Percentiles rank a stretch among this genome's conserved stretches.
Evolutionary conservation across 2,888 invertebrate genomes (phyloP).

Genomic region (Oxytorus armatus): DNA sequence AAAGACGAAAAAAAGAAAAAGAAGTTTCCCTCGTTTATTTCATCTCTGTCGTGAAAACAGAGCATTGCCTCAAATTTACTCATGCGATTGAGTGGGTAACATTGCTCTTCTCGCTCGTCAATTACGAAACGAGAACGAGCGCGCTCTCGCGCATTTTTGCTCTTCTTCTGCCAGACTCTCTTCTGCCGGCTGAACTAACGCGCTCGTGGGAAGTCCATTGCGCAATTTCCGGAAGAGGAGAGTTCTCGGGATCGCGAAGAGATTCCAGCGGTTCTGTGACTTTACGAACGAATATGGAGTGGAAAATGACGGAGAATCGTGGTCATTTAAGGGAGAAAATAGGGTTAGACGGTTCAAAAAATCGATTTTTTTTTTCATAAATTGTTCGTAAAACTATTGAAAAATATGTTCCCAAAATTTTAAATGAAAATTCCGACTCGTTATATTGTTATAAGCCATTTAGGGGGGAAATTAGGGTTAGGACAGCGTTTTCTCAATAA

Average conservation of each 20-base stretch:
- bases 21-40: constrained; percentile 6
- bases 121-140: constrained; percentile 72
- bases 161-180: constrained; percentile 5
- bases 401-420: no score
- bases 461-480: no score
- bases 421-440: no score
- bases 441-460: no score
- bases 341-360: no score
- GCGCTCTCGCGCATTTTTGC: constrained; percentile 1
- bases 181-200: constrained; percentile 21
- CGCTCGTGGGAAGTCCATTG: constrained; percentile 67
- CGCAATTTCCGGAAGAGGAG: constrained; percentile 72
- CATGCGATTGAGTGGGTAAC: constrained; percentile 71
- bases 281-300: neutral
- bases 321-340: no score
- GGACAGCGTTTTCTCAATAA: no score
- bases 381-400: no score
- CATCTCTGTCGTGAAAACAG: constrained; percentile 15
- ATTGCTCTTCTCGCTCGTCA: constrained; percentile 74
- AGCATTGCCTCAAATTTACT: constrained; percentile 31
- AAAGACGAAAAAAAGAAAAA: constrained; percentile 9
- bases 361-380: no score
- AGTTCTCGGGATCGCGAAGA: neutral
- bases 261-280: constrained; percentile 1
- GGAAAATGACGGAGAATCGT: neutral